Percentiles rank a stretch among this genome's conserved stretches.
Evolutionary conservation across 2,797 vertebrate species (phyloP).

Genomic region (Sebastiscus tertius): DNA sequence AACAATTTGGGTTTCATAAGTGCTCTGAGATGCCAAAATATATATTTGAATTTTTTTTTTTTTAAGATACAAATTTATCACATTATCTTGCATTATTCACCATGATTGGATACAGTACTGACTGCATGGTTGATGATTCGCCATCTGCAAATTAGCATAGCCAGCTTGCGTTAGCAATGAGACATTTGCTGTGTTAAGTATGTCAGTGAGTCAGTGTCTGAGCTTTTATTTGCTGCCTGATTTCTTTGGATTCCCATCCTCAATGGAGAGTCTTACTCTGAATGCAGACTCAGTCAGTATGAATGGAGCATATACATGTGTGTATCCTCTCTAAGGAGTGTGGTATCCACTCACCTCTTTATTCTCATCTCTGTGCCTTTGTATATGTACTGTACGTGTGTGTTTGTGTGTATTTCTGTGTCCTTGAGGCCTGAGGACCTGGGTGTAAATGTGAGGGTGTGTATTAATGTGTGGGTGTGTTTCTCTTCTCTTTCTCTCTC

Average conservation of each 20-base stretch:
- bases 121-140: slow-evolving; percentile 37
- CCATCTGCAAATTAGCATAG: slow-evolving; percentile 62
- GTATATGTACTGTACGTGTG: slow-evolving; percentile 9
- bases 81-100: slow-evolving; percentile 35
- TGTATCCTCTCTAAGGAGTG: slow-evolving; percentile 6
- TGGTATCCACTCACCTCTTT: slow-evolving; percentile 24
- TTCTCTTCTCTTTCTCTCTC: slow-evolving; percentile 18
- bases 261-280: slow-evolving; percentile 18
- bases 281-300: slow-evolving; percentile 7
- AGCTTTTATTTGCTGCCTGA: slow-evolving; percentile 35
- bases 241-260: slow-evolving; percentile 39
- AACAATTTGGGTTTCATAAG: slow-evolving; percentile 11
- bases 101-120: slow-evolving; percentile 34
- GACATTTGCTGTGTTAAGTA: slow-evolving; percentile 48
- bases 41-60: slow-evolving; percentile 25
- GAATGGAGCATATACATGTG: not conserved
- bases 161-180: slow-evolving; percentile 32
- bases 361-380: not conserved
- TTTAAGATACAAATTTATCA: slow-evolving; percentile 6
- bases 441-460: slow-evolving; percentile 37
- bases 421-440: slow-evolving; percentile 55
- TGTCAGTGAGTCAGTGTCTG: slow-evolving; percentile 23
- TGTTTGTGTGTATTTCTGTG: slow-evolving; percentile 29
- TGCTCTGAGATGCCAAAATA: slow-evolving; percentile 1
- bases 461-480: slow-evolving; percentile 40